phyloP scores from a whole-genome alignment of 2,888 invertebrate genomes.

The Stegana nigrithorax region DNA sequence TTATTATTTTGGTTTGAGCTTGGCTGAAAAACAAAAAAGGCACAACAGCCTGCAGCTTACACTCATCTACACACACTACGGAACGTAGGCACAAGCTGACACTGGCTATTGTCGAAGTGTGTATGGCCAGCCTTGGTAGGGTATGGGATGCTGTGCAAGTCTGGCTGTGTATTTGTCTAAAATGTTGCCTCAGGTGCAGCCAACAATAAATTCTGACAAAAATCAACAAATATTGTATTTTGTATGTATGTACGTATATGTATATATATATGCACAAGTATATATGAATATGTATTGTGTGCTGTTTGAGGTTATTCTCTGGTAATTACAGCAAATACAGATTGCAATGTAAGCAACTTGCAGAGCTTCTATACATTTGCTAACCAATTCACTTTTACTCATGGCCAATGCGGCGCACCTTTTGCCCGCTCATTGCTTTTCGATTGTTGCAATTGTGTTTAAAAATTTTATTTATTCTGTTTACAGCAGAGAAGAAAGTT shows the following conservation, averaged over 20 bases:
- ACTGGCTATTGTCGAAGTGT: no score
- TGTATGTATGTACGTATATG: conserved; percentile 23
- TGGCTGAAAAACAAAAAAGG: conserved; percentile 9
- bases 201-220: conserved; percentile 51
- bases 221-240: conserved; percentile 45
- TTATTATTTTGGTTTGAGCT: no score
- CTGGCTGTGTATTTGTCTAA: conserved; percentile 17
- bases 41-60: no score
- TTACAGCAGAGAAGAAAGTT: background rate
- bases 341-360: conserved; percentile 10
- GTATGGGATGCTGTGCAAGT: background rate
- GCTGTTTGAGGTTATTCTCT: background rate
- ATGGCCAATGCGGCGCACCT: no score
- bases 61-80: background rate
- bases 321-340: conserved; percentile 5
- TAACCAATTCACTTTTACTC: no score
- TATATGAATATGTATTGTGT: background rate
- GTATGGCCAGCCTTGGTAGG: no score
- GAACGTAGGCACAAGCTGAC: no score
- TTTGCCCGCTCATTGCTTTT: no score
- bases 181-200: conserved; percentile 46
- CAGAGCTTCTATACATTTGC: background rate
- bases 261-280: conserved; percentile 24
- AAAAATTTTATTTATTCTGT: background rate
- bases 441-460: background rate